Evolutionary conservation across 2,888 invertebrate species (phyloP).

Genomic region (Tachina grossa): DNA sequence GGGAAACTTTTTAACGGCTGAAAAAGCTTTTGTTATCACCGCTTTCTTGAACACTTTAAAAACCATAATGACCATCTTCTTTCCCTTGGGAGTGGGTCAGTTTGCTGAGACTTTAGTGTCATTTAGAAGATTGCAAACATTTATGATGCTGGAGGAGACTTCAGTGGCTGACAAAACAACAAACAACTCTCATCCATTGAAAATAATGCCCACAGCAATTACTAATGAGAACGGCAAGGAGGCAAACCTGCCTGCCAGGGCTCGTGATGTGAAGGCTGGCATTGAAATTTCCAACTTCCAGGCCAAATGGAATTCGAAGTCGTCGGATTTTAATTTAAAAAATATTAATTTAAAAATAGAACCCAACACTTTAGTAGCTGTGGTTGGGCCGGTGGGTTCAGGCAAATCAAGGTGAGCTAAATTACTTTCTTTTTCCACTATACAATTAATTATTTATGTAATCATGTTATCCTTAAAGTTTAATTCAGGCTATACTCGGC

Average conservation of each 20-base stretch:
- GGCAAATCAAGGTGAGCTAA: slow-evolving; percentile 84
- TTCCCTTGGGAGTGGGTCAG: slow-evolving; percentile 89
- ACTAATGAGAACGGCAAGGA: slow-evolving; percentile 74
- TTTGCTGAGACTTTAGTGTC: slow-evolving; percentile 86
- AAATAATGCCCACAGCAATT: slow-evolving; percentile 53
- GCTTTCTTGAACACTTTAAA: slow-evolving; percentile 93
- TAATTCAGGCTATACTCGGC: slow-evolving; percentile 84
- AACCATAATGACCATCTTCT: slow-evolving; percentile 92
- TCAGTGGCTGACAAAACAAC: slow-evolving; percentile 75
- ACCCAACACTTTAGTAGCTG: slow-evolving; percentile 86
- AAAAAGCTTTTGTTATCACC: slow-evolving; percentile 92
- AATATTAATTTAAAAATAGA: slow-evolving; percentile 86
- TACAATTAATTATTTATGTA: neutral
- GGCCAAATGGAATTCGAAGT: slow-evolving; percentile 87
- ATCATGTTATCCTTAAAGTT: slow-evolving; percentile 71
- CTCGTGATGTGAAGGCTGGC: slow-evolving; percentile 78
- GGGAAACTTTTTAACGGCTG: slow-evolving; percentile 89
- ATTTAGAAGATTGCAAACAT: slow-evolving; percentile 84
- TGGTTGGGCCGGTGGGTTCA: slow-evolving; percentile 88
- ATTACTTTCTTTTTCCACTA: neutral
- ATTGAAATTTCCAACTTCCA: slow-evolving; percentile 86
- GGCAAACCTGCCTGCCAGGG: slow-evolving; percentile 27
- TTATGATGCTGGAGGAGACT: slow-evolving; percentile 86
- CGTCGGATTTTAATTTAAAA: slow-evolving; percentile 86
- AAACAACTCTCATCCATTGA: slow-evolving; percentile 63